A percentile compares a stretch with the other conserved stretches of the same genome.
These are phyloP conservation scores for Neodiprion fabricii DNA, from an alignment of 1,140 invertebrate species.

Conservation along the genomic window DNA sequence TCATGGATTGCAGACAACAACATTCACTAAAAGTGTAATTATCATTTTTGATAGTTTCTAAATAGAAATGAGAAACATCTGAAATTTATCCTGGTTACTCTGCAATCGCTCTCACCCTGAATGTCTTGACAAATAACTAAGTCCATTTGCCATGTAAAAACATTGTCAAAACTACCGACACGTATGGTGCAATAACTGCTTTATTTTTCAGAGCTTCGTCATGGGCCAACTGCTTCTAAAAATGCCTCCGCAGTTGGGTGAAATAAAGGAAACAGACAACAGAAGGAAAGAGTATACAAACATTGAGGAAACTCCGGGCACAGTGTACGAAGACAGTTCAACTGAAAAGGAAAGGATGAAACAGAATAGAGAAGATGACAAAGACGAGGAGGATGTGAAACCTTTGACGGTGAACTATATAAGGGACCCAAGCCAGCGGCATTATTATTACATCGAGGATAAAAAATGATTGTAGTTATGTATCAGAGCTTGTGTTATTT, in stretches of 20 bases:
- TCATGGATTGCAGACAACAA: slow-evolving; percentile 45
- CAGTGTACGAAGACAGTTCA: slow-evolving; percentile 9
- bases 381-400: slow-evolving; percentile 22
- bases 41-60: background rate
- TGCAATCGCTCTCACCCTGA: background rate
- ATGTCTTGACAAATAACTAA: background rate
- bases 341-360: background rate
- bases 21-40: slow-evolving; percentile 31
- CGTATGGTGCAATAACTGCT: background rate
- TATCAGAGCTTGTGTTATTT: background rate
- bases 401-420: slow-evolving; percentile 23
- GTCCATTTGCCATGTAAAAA: background rate
- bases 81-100: background rate
- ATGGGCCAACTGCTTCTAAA: slow-evolving; percentile 27
- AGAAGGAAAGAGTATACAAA: background rate
- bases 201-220: slow-evolving; percentile 33
- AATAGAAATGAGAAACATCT: background rate
- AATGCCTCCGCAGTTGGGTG: slow-evolving; percentile 9
- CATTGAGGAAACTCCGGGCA: slow-evolving; percentile 5
- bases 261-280: background rate
- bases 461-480: background rate
- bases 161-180: too few relatives aligned
- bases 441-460: slow-evolving; percentile 35
- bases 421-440: slow-evolving; percentile 26
- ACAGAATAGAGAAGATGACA: slow-evolving; percentile 16